Evolutionary conservation across 2,888 invertebrate species (phyloP).

Genomic region (Mylabris sibirica): DNA sequence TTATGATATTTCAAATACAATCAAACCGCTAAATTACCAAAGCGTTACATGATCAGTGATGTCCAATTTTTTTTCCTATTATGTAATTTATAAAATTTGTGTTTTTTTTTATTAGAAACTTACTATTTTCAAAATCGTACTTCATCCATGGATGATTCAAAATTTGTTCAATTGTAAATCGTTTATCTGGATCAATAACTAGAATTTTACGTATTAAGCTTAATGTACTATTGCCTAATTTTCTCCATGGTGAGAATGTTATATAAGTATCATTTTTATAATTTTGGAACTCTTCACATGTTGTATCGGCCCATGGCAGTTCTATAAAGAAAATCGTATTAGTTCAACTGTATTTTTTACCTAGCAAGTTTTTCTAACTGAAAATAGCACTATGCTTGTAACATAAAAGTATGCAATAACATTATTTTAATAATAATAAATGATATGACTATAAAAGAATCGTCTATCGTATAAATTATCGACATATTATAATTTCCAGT

Average conservation of each 20-base stretch:
- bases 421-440: too few species aligned
- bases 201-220: constrained; percentile 81
- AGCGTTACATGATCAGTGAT: constrained; percentile 65
- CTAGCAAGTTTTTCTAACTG: too few species aligned
- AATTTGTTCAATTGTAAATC: constrained; percentile 74
- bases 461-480: too few species aligned
- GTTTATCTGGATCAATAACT: constrained; percentile 69
- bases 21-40: constrained; percentile 93
- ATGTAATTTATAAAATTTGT: constrained; percentile 18
- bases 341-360: too few species aligned
- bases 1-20: constrained; percentile 76
- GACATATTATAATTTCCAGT: too few species aligned
- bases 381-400: too few species aligned
- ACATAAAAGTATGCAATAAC: too few species aligned
- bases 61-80: constrained; percentile 22
- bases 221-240: constrained; percentile 77
- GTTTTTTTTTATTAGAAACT: constrained; percentile 19
- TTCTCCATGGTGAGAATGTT: constrained; percentile 78
- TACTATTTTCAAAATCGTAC: constrained; percentile 45
- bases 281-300: constrained; percentile 73
- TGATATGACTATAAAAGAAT: too few species aligned
- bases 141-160: constrained; percentile 79
- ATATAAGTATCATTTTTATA: constrained; percentile 78
- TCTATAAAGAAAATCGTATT: constrained; percentile 66
- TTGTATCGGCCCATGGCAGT: constrained; percentile 93